These are phyloP conservation scores for Drosophila maculinotata DNA, from an alignment of 2,888 invertebrate genomes.

Conservation along the genomic window DNA sequence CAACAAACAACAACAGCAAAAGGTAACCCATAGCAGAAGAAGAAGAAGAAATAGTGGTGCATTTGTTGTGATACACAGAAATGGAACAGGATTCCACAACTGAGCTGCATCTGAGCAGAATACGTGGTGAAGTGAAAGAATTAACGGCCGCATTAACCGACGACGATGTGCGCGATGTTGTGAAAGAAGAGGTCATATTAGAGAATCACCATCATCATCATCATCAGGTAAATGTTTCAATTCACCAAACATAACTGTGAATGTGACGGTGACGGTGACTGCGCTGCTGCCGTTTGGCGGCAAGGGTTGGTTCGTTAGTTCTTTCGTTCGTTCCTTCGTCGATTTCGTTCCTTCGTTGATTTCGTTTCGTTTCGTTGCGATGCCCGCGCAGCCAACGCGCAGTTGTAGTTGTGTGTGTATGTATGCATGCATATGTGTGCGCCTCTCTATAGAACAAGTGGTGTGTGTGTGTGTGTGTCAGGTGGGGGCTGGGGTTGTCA, in stretches of 20 bases:
- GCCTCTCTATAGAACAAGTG: conserved; percentile 44
- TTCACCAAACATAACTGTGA: conserved; percentile 33
- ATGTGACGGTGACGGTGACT: too few species aligned
- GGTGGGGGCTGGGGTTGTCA: conserved; percentile 22
- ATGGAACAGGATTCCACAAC: conserved; percentile 83
- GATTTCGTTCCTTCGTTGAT: conserved; percentile 28
- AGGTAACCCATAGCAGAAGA: conserved; percentile 45
- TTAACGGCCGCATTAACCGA: conserved; percentile 78
- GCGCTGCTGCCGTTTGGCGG: conserved; percentile 58
- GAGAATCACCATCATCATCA: conserved; percentile 78
- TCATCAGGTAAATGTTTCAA: conserved; percentile 74
- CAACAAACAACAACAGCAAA: conserved; percentile 48
- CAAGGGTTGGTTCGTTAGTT: conserved; percentile 59
- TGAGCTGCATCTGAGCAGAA: conserved; percentile 83
- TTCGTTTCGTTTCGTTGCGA: conserved; percentile 46
- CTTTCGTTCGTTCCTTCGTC: conserved; percentile 35
- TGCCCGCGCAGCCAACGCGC: conserved; percentile 71
- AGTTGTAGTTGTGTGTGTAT: conserved; percentile 58
- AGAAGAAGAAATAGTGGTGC: conserved; percentile 55
- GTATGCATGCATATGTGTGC: conserved; percentile 34
- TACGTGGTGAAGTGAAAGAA: conserved; percentile 82
- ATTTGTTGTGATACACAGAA: conserved; percentile 67
- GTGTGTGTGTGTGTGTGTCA: conserved; percentile 40
- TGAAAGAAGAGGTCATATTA: conserved; percentile 83
- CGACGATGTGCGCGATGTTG: conserved; percentile 82